Evolutionary conservation across 2,888 invertebrate species (phyloP).

Genomic region (Ectropis crepuscularia): DNA sequence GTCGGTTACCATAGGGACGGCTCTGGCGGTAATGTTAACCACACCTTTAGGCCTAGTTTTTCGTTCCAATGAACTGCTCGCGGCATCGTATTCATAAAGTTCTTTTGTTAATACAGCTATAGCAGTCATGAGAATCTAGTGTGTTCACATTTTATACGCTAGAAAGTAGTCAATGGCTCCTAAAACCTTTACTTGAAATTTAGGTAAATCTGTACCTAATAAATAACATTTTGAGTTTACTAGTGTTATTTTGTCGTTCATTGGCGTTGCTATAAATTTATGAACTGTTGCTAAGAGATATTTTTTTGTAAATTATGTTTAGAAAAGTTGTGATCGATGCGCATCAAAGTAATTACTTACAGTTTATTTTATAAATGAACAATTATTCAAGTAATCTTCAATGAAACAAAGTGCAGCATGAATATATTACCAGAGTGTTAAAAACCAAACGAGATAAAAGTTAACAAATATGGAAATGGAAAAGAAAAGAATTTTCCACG

Average conservation of each 20-base stretch:
- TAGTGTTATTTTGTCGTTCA: not conserved
- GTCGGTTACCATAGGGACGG: constrained; percentile 66
- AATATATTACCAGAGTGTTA: not conserved
- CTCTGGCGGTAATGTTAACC: constrained; percentile 70
- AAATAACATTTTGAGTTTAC: not conserved
- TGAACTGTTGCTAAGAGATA: constrained; percentile 26
- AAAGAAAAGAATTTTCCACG: constrained; percentile 44
- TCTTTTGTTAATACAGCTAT: constrained; percentile 28
- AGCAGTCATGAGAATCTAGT: constrained; percentile 15
- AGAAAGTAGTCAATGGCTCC: constrained; percentile 1
- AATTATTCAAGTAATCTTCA: not conserved
- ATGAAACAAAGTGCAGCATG: constrained; percentile 1
- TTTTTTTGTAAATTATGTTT: constrained; percentile 10
- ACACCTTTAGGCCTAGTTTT: constrained; percentile 71
- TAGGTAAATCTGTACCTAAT: not conserved
- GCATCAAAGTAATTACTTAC: not conserved
- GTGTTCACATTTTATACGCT: constrained; percentile 17
- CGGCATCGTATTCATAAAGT: constrained; percentile 37
- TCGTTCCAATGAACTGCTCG: constrained; percentile 53
- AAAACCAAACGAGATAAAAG: not conserved
- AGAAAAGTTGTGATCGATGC: constrained; percentile 16
- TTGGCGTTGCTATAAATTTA: constrained; percentile 23
- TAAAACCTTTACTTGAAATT: no score
- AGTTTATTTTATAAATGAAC: not conserved
- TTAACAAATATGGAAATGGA: constrained; percentile 43